Percentiles rank a stretch among this genome's conserved stretches.
Conservation (phyloP, 2,797 vertebrate species). For the Octomys mimax region DNA sequence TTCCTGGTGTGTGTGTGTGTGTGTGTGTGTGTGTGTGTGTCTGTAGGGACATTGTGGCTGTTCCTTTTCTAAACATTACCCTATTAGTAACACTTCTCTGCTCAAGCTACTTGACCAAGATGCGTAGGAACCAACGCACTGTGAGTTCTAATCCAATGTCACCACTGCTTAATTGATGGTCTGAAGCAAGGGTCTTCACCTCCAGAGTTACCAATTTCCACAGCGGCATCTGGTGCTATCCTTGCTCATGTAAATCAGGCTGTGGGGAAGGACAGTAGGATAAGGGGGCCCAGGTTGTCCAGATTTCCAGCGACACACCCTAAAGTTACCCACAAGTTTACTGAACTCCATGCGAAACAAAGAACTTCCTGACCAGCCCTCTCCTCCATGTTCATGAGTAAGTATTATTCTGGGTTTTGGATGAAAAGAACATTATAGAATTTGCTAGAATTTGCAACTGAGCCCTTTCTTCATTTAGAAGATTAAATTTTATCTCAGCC, state of each 20-base stretch:
- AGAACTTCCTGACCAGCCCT: rapidly evolving
- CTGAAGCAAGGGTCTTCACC: background rate
- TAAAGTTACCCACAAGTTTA: background rate
- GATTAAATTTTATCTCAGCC: background rate
- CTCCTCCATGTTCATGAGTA: rapidly evolving
- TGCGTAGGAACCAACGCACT: background rate
- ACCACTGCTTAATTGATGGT: background rate
- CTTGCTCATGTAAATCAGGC: background rate
- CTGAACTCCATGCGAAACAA: background rate
- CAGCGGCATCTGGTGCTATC: background rate
- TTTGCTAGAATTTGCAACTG: background rate
- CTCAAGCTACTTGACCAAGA: background rate
- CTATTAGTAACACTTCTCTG: background rate
- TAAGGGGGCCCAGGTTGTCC: background rate
- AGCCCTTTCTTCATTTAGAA: background rate
- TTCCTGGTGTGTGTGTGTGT: background rate
- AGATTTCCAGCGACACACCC: background rate
- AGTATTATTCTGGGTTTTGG: background rate
- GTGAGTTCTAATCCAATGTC: background rate
- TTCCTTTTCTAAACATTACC: background rate
- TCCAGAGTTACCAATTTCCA: background rate
- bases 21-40: too few relatives aligned
- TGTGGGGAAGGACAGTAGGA: background rate
- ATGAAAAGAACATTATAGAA: background rate
- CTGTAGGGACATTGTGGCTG: rapidly evolving